These are phyloP conservation scores for Lacerta agilis DNA, from an alignment of 2,797 vertebrate genomes.

Conservation along the genomic window DNA sequence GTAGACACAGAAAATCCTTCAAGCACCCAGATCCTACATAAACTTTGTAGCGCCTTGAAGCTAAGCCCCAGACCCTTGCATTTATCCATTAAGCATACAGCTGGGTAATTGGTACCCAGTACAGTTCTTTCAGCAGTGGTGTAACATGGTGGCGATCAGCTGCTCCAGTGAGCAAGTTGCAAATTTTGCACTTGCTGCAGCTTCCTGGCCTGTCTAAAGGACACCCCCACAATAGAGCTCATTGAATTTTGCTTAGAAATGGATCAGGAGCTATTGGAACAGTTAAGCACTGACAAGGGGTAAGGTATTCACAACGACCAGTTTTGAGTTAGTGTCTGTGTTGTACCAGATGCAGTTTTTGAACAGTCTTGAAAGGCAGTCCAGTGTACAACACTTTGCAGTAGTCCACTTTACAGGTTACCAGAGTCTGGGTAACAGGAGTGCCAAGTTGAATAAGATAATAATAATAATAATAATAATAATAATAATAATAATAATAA, in stretches of 20 bases:
- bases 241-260: background rate
- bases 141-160: too few species aligned
- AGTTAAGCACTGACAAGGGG: background rate
- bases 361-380: background rate
- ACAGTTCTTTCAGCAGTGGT: too few species aligned
- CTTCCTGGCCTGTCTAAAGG: too few species aligned
- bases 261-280: background rate
- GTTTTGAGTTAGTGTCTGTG: background rate
- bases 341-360: background rate
- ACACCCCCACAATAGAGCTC: too few species aligned
- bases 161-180: too few species aligned
- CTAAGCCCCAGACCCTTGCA: background rate
- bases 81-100: too few species aligned
- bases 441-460: too few species aligned
- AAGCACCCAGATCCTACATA: background rate
- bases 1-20: background rate
- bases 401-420: background rate
- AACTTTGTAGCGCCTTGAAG: background rate
- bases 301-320: background rate
- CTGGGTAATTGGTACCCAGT: too few species aligned
- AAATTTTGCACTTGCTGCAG: too few species aligned
- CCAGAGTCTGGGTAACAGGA: background rate
- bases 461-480: too few species aligned
- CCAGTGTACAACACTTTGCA: background rate
- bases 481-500: too few species aligned